Percentiles rank a stretch among this genome's conserved stretches.
These are phyloP conservation scores for Menidia menidia DNA, from an alignment of 2,797 vertebrate genomes.

Conservation along the genomic window DNA sequence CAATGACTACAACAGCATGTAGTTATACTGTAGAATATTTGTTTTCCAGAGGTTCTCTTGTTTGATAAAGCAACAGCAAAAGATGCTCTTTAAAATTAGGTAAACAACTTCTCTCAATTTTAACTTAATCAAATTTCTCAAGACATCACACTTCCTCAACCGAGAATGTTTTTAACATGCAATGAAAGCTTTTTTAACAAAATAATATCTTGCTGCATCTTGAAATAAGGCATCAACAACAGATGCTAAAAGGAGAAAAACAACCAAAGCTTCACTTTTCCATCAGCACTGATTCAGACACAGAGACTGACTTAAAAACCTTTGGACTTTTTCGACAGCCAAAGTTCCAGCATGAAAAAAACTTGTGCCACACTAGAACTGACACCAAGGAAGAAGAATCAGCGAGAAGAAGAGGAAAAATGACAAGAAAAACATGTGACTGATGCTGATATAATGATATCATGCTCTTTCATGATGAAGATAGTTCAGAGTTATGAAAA, in stretches of 20 bases:
- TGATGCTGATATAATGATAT: too few relatives aligned
- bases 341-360: too few relatives aligned
- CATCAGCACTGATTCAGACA: too few relatives aligned
- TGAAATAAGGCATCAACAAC: not conserved
- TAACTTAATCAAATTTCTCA: not conserved
- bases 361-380: too few relatives aligned
- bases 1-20: not conserved
- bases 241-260: constrained; percentile 1
- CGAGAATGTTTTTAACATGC: not conserved
- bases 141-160: not conserved
- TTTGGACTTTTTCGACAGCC: too few relatives aligned
- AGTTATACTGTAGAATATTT: constrained; percentile 3
- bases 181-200: not conserved
- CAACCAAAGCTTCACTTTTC: not conserved
- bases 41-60: constrained; percentile 15
- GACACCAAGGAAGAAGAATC: too few relatives aligned
- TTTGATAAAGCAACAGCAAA: constrained; percentile 6
- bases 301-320: too few relatives aligned
- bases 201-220: not conserved
- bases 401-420: too few relatives aligned
- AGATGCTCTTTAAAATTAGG: not conserved
- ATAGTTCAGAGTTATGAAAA: too few relatives aligned
- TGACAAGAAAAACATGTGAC: too few relatives aligned
- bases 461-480: too few relatives aligned
- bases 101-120: constrained; percentile 8